Evolutionary conservation across 2,113 vertebrate species (phyloP), one percentile per base, ranked within the genome.

Genomic region (Psephotus haematonotus): DNA sequence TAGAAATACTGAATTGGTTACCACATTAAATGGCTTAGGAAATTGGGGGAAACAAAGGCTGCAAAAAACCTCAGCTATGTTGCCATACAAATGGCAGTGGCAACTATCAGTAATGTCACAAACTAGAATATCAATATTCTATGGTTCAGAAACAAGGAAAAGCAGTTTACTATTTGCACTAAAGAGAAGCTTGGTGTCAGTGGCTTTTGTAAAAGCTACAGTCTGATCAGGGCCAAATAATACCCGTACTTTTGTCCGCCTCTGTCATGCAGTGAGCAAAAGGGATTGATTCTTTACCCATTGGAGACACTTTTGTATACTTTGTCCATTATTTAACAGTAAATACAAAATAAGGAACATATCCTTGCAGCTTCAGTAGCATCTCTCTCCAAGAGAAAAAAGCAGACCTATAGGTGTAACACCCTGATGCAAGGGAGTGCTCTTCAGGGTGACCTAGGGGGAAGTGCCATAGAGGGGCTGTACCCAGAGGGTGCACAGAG

Each of bases 381-480:
- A 24, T 68, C 29, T 82, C 28, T 92, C 88, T 44, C 37, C 28
- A 31, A 13, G 47, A 37, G 39, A 52, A 39, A 25, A 53, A 22
- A 65, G 17, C 27, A 49, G 46, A 77, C 5, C 20, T 50, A 6
- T 10, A 50, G 19, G 4, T 75, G 20, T 29, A 55, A 29, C 0
- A 5, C 55, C 15, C 19, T 41, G 37, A 28, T n/a, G 29, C 5
- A 13, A 70, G 37, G 23, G 17, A 46, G 31, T 55, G 22, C 39
- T 80, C 11, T 53, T 57, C 27, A n/a, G 33, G 23, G 41, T 67
- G 41, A 62, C 57, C 10, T 41, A 11, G 52, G 47, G 33, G 17
- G 13, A 46, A 47, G 29, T 39, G 52, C 23, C 2, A 0, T 82
- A 39, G 29, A 41, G 49, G n/a, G 11, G 17, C 47, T 4, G 0